Evolutionary conservation across 1,140 invertebrate species (phyloP).

Genomic region (Drosophila burlai): DNA sequence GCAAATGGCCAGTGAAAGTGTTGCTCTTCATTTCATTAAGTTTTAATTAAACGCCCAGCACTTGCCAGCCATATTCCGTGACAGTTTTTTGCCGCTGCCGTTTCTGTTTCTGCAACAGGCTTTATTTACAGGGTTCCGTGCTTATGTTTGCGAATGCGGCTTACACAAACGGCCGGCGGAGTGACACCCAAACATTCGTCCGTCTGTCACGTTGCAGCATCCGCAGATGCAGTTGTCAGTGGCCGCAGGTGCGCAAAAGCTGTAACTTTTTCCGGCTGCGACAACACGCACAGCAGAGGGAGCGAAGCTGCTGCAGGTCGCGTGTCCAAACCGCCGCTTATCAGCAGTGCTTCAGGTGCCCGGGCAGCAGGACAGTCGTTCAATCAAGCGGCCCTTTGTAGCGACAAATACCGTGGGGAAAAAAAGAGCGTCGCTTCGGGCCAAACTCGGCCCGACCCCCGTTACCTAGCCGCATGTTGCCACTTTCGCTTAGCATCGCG

Average conservation of each 20-base stretch:
- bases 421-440: constrained; percentile 44
- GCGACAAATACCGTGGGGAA: constrained; percentile 43
- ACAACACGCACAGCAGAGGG: neutral
- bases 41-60: constrained; percentile 71
- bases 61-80: constrained; percentile 25
- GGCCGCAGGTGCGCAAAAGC: constrained; percentile 40
- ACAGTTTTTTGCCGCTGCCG: constrained; percentile 2
- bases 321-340: constrained; percentile 45
- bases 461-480: constrained; percentile 68
- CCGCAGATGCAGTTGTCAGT: constrained; percentile 45
- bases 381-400: constrained; percentile 56
- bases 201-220: neutral
- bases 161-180: constrained; percentile 56
- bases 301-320: constrained; percentile 2
- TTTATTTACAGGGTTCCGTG: constrained; percentile 5
- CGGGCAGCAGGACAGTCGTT: constrained; percentile 45
- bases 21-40: constrained; percentile 72
- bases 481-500: constrained; percentile 32
- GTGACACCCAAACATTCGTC: constrained; percentile 2
- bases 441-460: constrained; percentile 6
- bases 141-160: constrained; percentile 56
- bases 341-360: constrained; percentile 31
- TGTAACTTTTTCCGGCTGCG: constrained; percentile 3
- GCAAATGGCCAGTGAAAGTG: constrained; percentile 69
- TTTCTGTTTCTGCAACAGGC: constrained; percentile 4